Conservation (phyloP, 2,888 invertebrate species). For the Epinotia brunnichana region DNA sequence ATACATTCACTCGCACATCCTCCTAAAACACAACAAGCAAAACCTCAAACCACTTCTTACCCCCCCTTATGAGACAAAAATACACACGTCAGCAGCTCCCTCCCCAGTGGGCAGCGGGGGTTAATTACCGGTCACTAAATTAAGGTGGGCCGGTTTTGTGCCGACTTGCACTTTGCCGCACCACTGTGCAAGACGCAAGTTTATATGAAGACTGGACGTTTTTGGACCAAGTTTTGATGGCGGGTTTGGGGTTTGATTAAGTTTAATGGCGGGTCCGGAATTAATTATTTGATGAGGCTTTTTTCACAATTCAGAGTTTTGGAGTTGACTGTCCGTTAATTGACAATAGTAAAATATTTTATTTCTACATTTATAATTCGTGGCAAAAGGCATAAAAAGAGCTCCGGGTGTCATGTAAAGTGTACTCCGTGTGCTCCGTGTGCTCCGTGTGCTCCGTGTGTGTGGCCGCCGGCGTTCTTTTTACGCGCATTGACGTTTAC, state of each 20-base stretch:
- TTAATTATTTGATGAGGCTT: not conserved
- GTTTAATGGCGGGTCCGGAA: not conserved
- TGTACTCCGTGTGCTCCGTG: too few relatives aligned
- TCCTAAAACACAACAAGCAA: not conserved
- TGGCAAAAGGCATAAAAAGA: too few relatives aligned
- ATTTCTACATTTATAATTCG: too few relatives aligned
- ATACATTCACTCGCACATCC: conserved; percentile 2
- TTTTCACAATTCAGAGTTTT: too few relatives aligned
- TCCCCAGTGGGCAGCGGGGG: conserved; percentile 39
- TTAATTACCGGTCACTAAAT: conserved; percentile 56
- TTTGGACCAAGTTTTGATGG: conserved; percentile 38
- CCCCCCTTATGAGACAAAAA: conserved; percentile 39
- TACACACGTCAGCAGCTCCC: conserved; percentile 43
- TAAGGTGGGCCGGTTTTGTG: conserved; percentile 50
- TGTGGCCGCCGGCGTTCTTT: too few relatives aligned
- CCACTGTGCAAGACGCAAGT: conserved; percentile 43
- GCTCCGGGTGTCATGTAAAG: too few relatives aligned
- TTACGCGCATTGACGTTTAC: too few relatives aligned
- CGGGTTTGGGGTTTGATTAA: conserved; percentile 1
- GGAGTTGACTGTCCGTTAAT: too few relatives aligned
- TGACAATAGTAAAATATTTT: too few relatives aligned
- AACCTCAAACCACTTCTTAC: conserved; percentile 17
- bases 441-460: too few relatives aligned
- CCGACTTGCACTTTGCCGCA: conserved; percentile 45
- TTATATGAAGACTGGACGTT: conserved; percentile 40